Evolutionary conservation across 2,888 invertebrate genomes (phyloP), one percentile per base, ranked within the genome.

Genomic region (Pseudolycoriella hygida): DNA sequence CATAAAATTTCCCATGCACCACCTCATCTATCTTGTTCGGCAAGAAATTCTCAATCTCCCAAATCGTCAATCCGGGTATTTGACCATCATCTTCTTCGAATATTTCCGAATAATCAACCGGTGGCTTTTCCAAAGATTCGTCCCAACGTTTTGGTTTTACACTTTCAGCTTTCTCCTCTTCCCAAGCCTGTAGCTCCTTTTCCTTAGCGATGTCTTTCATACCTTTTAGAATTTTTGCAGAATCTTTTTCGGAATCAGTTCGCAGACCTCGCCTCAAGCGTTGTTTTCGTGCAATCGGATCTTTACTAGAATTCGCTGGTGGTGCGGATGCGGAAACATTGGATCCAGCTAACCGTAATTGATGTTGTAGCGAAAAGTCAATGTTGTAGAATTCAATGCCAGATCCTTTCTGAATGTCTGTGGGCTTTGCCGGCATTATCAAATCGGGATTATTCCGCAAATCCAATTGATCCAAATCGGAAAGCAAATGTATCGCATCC

Each of bases 1-100:
- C 94, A 60, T 96, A 99, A 68, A 99, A 98, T 65, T 96, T 96
- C 2, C 97, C 97, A 60, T 93, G 86, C 0, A 90, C 81, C 5
- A 83, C 90, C 73, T 89, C 88, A 45, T 88, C 88, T 39, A 98
- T 81, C 56, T 84, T 82, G 59, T 93, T 93, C 0, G 98, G 98
- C 51, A 97, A 70, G 64, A 98, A 98, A 67, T 99, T 98, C 65
- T 98, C 98, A 50, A 98, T 98, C 70, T 99, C 98, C 97, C 97
- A 98, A 49, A 96, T 83, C 19, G 86, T 84, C 30, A 98, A 58
- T 2, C 96, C 94, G 1, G 92, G 84, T 45, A 84, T 71, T 60
- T 92, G 90, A 0, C 97, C 97, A 0, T 93, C 89, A 54, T 88
- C 92, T 53, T 88, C 87, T 56, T 88, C 96, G 61, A 96, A 98